Evolutionary conservation across 2,113 vertebrate genomes (phyloP).

Genomic region (Rhipidura dahli): DNA sequence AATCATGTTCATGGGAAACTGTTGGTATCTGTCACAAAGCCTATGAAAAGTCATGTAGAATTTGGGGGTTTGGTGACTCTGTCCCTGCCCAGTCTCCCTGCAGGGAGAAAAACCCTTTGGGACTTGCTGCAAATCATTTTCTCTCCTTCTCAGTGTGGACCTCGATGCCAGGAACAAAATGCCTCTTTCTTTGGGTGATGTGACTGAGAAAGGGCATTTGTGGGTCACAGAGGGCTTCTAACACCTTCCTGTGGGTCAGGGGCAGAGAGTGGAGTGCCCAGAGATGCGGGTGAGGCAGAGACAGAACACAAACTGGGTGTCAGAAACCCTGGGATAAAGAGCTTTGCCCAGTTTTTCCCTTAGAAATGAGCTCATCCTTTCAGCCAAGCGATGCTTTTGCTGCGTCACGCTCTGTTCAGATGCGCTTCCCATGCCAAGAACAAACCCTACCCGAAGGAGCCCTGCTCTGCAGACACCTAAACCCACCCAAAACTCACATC

Average conservation of each 20-base stretch:
- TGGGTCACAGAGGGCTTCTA: background rate
- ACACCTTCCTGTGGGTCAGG: background rate
- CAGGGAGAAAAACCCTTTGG: background rate
- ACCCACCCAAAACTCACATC: background rate
- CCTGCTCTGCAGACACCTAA: background rate
- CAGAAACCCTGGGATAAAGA: rapidly evolving
- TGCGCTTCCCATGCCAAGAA: background rate
- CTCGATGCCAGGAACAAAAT: background rate
- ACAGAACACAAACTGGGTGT: rapidly evolving
- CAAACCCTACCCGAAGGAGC: rapidly evolving
- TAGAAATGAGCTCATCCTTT: rapidly evolving
- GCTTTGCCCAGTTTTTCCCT: background rate
- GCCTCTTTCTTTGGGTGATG: rapidly evolving
- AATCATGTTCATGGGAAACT: rapidly evolving
- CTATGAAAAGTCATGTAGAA: background rate
- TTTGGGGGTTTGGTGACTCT: background rate
- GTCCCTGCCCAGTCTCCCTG: background rate
- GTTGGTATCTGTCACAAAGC: rapidly evolving
- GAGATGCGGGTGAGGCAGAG: background rate
- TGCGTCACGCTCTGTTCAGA: rapidly evolving
- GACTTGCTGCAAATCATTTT: background rate
- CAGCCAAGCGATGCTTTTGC: rapidly evolving
- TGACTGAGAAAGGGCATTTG: background rate
- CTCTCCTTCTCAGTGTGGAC: background rate
- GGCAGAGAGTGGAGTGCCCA: background rate